These are phyloP conservation scores for Hylomyscus alleni DNA, from an alignment of 2,797 vertebrate species.

Conservation along the genomic window DNA sequence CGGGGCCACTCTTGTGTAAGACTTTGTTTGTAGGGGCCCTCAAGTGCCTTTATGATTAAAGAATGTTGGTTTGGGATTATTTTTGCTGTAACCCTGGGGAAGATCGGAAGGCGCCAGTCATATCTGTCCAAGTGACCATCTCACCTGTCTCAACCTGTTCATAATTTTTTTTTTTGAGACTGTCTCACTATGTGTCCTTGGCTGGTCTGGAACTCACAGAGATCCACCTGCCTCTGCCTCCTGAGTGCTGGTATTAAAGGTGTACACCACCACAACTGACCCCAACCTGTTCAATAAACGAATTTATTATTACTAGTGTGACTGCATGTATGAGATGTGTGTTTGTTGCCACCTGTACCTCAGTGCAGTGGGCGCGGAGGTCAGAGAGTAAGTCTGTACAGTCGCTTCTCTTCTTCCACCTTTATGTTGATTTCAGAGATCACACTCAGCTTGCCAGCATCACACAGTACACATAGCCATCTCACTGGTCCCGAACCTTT, in stretches of 20 bases:
- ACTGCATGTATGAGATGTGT: neutral
- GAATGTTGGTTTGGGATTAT: slow-evolving; percentile 64
- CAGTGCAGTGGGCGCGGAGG: neutral
- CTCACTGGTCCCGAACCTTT: neutral
- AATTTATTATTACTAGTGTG: neutral
- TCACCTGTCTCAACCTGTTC: neutral
- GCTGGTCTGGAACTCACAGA: neutral
- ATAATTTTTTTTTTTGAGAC: neutral
- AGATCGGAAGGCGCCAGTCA: neutral
- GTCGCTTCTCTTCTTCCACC: neutral
- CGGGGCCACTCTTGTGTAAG: neutral
- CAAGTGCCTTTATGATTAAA: slow-evolving; percentile 84
- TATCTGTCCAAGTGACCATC: neutral
- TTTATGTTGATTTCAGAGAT: neutral
- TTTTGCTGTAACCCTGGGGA: slow-evolving; percentile 11
- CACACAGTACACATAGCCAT: neutral
- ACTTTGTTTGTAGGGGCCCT: slow-evolving; percentile 73
- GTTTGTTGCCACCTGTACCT: neutral
- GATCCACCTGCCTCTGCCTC: neutral
- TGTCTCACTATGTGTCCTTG: neutral
- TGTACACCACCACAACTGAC: neutral
- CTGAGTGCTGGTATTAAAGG: neutral
- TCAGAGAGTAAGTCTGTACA: neutral
- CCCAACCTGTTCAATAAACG: neutral
- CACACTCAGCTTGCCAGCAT: neutral